A percentile compares a stretch with the other conserved stretches of the same genome.
These are phyloP conservation scores for Falcunculus frontatus DNA, from an alignment of 2,113 vertebrate genomes.

Conservation along the genomic window DNA sequence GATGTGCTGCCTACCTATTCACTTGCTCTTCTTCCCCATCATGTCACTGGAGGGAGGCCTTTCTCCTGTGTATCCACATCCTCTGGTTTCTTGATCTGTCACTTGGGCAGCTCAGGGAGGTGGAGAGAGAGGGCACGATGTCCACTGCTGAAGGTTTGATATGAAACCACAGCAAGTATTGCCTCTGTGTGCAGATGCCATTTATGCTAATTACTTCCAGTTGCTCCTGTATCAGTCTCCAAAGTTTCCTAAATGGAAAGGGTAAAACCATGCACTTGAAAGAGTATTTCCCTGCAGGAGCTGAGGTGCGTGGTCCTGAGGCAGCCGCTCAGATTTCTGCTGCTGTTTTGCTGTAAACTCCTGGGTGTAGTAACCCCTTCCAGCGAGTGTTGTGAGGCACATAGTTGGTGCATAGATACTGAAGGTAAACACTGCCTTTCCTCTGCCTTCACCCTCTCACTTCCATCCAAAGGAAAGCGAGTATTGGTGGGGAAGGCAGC, in stretches of 20 bases:
- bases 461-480: neutral
- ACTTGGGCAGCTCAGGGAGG: neutral
- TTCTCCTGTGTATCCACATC: neutral
- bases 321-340: neutral
- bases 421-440: neutral
- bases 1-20: neutral
- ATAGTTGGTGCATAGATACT: neutral
- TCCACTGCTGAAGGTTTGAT: neutral
- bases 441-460: neutral
- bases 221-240: neutral
- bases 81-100: neutral
- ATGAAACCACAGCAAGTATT: neutral
- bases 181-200: neutral
- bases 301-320: neutral
- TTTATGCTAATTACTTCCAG: neutral
- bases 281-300: neutral
- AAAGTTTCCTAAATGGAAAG: neutral
- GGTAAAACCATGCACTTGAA: neutral
- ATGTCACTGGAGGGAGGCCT: slow-evolving; percentile 43
- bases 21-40: neutral
- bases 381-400: neutral
- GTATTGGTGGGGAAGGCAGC: neutral
- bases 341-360: neutral
- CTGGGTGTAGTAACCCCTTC: neutral
- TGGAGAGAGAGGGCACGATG: neutral